Conservation (phyloP, 2,888 invertebrate species). For the Nemotelus nigrinus region DNA sequence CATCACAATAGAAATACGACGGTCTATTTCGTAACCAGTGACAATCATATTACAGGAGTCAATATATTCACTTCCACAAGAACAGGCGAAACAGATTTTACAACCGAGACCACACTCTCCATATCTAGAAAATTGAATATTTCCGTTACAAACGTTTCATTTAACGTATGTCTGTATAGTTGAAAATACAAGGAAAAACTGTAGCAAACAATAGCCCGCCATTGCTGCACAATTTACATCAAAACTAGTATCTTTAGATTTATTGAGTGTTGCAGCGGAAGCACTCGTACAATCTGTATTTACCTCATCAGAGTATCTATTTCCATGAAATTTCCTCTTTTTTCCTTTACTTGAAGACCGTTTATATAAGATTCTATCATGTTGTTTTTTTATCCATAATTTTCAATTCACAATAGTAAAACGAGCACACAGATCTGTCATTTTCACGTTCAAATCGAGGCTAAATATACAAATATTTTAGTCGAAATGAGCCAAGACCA, state of each 20-base stretch:
- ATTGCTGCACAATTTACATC: neutral
- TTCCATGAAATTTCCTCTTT: neutral
- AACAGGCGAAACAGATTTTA: neutral
- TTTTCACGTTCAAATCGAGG: too few relatives aligned
- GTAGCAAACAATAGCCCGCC: neutral
- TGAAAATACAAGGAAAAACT: conserved; percentile 1
- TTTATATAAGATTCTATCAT: neutral
- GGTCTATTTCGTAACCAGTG: neutral
- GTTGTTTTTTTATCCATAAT: too few relatives aligned
- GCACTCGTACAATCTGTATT: neutral
- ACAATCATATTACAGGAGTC: neutral
- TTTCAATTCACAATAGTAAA: too few relatives aligned
- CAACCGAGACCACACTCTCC: neutral
- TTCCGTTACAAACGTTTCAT: neutral
- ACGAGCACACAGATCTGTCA: too few relatives aligned
- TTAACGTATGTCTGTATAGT: neutral
- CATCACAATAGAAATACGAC: neutral
- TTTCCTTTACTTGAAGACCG: neutral
- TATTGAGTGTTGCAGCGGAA: neutral
- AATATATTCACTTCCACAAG: neutral
- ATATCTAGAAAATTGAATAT: neutral
- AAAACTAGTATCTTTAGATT: neutral
- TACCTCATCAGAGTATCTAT: conserved; percentile 1
- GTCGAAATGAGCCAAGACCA: too few relatives aligned
- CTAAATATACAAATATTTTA: too few relatives aligned